These are phyloP conservation scores for Plestiodon gilberti DNA, from an alignment of 2,113 vertebrate species.

Conservation along the genomic window DNA sequence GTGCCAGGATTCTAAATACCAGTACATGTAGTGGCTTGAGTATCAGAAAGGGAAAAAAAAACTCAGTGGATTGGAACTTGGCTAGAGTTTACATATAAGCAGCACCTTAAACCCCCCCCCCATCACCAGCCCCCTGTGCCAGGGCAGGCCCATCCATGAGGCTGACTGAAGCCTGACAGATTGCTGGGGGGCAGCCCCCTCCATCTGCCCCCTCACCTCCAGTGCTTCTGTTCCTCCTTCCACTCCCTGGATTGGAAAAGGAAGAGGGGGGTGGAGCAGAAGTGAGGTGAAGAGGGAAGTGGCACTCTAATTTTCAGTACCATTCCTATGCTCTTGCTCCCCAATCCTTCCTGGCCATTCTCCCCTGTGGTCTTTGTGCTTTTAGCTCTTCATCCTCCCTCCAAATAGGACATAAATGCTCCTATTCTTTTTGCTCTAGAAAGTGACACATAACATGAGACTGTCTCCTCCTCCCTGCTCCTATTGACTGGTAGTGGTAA, in stretches of 20 bases:
- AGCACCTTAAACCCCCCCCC: too few relatives aligned
- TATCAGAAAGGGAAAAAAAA: slow-evolving; percentile 3
- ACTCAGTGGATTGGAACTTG: not conserved
- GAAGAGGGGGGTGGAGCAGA: too few relatives aligned
- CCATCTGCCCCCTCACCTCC: too few relatives aligned
- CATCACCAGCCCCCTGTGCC: too few relatives aligned
- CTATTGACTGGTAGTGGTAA: not conserved
- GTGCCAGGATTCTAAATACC: not conserved
- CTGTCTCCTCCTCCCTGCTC: too few relatives aligned
- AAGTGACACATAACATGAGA: not conserved
- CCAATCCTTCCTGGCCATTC: not conserved
- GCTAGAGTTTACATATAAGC: not conserved
- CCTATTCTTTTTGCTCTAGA: not conserved
- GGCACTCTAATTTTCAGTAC: not conserved
- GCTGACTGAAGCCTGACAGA: too few relatives aligned
- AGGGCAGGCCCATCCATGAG: too few relatives aligned
- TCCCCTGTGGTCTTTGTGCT: not conserved
- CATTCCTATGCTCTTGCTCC: not conserved
- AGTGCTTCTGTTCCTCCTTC: not conserved
- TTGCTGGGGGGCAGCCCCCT: too few relatives aligned
- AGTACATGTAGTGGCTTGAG: not conserved
- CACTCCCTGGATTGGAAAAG: too few relatives aligned
- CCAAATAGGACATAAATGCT: not conserved
- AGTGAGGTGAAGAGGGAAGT: too few relatives aligned
- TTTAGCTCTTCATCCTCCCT: not conserved